Percentiles rank a stretch among this genome's conserved stretches.
Evolutionary conservation across 2,888 invertebrate species (phyloP).

Genomic region (Cordilura impudica): DNA sequence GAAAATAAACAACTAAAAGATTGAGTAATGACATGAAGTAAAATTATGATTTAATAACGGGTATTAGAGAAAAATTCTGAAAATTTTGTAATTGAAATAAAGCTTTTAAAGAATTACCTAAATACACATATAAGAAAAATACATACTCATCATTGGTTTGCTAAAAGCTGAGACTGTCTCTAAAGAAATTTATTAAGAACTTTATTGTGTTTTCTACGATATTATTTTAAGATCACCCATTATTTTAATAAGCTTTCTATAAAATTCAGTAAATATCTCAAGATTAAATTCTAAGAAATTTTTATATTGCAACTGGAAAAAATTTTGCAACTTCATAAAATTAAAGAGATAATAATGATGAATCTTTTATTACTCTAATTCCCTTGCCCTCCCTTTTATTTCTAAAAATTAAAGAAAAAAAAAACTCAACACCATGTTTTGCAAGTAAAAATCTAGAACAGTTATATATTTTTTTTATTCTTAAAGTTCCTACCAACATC

Average conservation of each 20-base stretch:
- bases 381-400: neutral
- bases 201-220: no score
- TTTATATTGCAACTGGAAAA: slow-evolving; percentile 33
- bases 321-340: slow-evolving; percentile 30
- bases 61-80: no score
- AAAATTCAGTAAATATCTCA: slow-evolving; percentile 7
- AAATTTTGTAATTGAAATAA: no score
- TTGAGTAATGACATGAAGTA: neutral
- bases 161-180: no score
- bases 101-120: no score
- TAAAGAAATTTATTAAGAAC: no score
- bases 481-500: slow-evolving; percentile 11
- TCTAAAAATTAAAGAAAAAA: slow-evolving; percentile 5
- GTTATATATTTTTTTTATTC: slow-evolving; percentile 40
- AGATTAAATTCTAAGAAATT: slow-evolving; percentile 45
- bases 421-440: slow-evolving; percentile 26
- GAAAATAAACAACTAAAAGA: neutral
- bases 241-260: neutral
- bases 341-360: slow-evolving; percentile 47
- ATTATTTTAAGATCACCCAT: no score
- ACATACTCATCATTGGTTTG: no score
- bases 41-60: no score
- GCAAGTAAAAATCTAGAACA: slow-evolving; percentile 57
- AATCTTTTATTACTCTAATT: slow-evolving; percentile 6
- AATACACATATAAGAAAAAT: no score